Conservation (phyloP, 2,797 vertebrate species). For the Gallinago nigripennis region DNA sequence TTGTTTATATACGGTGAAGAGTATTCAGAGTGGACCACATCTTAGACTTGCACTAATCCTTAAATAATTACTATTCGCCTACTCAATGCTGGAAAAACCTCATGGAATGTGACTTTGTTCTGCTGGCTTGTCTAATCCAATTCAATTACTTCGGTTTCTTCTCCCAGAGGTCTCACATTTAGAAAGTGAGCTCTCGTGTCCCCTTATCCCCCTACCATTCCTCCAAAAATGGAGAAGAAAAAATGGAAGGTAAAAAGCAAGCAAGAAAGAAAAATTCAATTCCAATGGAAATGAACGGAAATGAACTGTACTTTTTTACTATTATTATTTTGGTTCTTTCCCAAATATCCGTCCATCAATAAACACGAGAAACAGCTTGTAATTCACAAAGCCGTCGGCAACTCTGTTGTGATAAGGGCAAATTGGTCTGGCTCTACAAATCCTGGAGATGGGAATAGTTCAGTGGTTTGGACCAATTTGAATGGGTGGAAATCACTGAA, state of each 20-base stretch:
- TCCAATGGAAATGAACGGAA: conserved; percentile 64
- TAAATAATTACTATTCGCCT: conserved; percentile 80
- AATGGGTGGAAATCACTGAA: conserved; percentile 60
- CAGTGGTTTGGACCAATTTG: conserved; percentile 65
- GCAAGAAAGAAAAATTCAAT: conserved; percentile 1
- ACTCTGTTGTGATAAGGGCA: conserved; percentile 65
- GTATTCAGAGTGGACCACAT: conserved; percentile 78
- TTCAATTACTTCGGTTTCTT: conserved; percentile 76
- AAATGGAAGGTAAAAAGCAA: background rate
- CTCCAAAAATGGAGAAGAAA: background rate
- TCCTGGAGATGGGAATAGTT: conserved; percentile 58
- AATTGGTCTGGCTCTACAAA: conserved; percentile 64
- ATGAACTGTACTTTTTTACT: conserved; percentile 24
- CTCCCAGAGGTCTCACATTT: conserved; percentile 72
- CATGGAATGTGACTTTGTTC: conserved; percentile 77
- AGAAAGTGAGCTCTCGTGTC: conserved; percentile 64
- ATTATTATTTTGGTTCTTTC: conserved; percentile 55
- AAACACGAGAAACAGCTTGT: conserved; percentile 76
- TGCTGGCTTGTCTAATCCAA: conserved; percentile 77
- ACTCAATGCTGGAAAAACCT: conserved; percentile 70
- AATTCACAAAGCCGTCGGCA: conserved; percentile 65
- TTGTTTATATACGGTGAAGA: conserved; percentile 75
- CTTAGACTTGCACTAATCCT: conserved; percentile 77
- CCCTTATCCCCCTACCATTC: background rate
- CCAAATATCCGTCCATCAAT: conserved; percentile 76